Conservation (phyloP, 2,888 invertebrate genomes). For the Salpingus planirostris region DNA sequence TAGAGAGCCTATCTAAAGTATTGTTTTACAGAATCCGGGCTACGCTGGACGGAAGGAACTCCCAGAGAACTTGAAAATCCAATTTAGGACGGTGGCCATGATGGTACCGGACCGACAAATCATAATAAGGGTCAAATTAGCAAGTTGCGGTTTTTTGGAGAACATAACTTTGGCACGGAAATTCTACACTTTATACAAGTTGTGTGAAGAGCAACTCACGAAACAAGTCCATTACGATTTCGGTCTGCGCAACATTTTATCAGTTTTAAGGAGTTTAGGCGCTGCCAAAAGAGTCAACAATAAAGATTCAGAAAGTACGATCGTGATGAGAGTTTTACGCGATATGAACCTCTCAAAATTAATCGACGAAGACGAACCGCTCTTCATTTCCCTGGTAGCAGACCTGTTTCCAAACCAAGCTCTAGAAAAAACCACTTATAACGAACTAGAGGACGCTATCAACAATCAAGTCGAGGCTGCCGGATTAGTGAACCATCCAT, state of each 20-base stretch:
- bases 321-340: slow-evolving; percentile 92
- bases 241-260: slow-evolving; percentile 89
- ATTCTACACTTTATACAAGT: slow-evolving; percentile 92
- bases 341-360: slow-evolving; percentile 97
- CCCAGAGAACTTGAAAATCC: slow-evolving; percentile 95
- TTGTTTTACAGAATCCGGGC: slow-evolving; percentile 74
- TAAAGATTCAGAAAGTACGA: slow-evolving; percentile 89
- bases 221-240: slow-evolving; percentile 99
- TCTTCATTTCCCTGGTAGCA: slow-evolving; percentile 92
- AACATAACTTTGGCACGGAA: slow-evolving; percentile 91
- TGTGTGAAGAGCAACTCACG: slow-evolving; percentile 94
- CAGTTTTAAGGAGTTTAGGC: slow-evolving; percentile 86
- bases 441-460: slow-evolving; percentile 82
- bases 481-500: slow-evolving; percentile 82
- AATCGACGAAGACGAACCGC: slow-evolving; percentile 94
- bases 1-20: neutral
- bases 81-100: slow-evolving; percentile 97
- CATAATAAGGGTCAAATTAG: slow-evolving; percentile 91
- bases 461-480: slow-evolving; percentile 71
- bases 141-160: slow-evolving; percentile 92
- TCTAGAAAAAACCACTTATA: slow-evolving; percentile 85
- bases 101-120: slow-evolving; percentile 98
- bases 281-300: slow-evolving; percentile 85
- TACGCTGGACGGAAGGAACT: slow-evolving; percentile 94
- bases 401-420: slow-evolving; percentile 94